Conservation (phyloP, 2,113 vertebrate genomes). For the Tretioscincus oriximinensis region DNA sequence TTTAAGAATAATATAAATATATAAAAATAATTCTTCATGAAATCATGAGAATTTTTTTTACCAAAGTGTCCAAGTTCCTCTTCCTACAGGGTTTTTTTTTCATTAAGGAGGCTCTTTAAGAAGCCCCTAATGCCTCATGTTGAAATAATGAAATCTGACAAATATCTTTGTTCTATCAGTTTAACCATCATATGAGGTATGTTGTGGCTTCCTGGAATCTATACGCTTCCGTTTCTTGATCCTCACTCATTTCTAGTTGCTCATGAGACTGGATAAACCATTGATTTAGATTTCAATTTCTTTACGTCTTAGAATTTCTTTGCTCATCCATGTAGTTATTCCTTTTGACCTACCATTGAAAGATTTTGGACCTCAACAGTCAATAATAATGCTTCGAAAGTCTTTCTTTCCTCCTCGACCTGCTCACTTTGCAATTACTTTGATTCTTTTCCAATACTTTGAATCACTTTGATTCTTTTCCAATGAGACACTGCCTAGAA, state of each 20-base stretch:
- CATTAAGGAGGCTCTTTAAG: neutral
- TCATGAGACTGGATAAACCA: neutral
- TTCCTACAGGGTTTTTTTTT: neutral
- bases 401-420: slow-evolving; percentile 25
- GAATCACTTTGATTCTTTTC: slow-evolving; percentile 43
- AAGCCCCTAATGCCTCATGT: neutral
- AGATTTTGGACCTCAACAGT: neutral
- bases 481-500: slow-evolving; percentile 24
- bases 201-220: neutral
- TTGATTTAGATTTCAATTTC: neutral
- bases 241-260: neutral
- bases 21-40: neutral
- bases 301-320: neutral
- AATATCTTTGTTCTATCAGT: neutral
- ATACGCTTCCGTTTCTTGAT: neutral
- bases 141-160: neutral
- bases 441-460: slow-evolving; percentile 41
- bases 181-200: neutral
- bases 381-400: slow-evolving; percentile 9
- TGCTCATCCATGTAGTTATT: neutral
- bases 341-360: neutral
- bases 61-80: neutral
- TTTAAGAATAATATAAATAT: too few relatives aligned
- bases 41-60: neutral
- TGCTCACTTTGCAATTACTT: slow-evolving; percentile 29